Percentiles rank a stretch among this genome's conserved stretches.
These are phyloP conservation scores for Tridacna crocea DNA, from an alignment of 2,888 invertebrate genomes.

Conservation along the genomic window DNA sequence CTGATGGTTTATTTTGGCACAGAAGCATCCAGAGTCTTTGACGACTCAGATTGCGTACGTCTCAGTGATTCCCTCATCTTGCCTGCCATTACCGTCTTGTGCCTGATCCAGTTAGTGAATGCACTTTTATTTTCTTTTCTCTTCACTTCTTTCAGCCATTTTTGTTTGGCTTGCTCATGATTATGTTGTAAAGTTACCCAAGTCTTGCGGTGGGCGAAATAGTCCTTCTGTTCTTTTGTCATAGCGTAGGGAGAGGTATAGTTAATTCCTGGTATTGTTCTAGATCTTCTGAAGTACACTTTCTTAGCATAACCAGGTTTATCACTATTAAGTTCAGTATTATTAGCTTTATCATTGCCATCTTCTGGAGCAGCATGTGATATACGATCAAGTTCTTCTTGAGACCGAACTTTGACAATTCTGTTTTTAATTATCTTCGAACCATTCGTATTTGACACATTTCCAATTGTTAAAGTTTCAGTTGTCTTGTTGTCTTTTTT, in stretches of 20 bases:
- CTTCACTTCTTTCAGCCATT: conserved; percentile 9
- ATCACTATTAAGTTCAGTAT: neutral
- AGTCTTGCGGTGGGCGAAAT: conserved; percentile 9
- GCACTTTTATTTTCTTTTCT: conserved; percentile 9
- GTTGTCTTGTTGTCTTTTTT: conserved; percentile 8
- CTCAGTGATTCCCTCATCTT: neutral
- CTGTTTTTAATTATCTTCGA: neutral
- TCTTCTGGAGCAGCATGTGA: neutral
- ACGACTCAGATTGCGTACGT: neutral
- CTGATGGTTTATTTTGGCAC: neutral
- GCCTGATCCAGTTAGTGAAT: conserved; percentile 1
- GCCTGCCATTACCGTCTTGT: neutral
- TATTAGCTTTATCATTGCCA: neutral
- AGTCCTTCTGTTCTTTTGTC: conserved; percentile 39
- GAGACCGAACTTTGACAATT: neutral
- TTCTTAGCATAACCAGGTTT: neutral
- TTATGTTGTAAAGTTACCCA: conserved; percentile 26
- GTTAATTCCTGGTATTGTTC: conserved; percentile 23
- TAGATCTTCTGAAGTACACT: conserved; percentile 2
- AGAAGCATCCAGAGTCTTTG: neutral
- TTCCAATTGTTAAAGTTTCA: neutral
- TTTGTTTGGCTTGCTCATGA: conserved; percentile 12
- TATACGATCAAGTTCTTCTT: conserved; percentile 8
- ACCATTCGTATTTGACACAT: neutral
- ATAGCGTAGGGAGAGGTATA: conserved; percentile 48